Conservation (phyloP, 1,140 invertebrate genomes). For the Coenobita brevimanus region DNA sequence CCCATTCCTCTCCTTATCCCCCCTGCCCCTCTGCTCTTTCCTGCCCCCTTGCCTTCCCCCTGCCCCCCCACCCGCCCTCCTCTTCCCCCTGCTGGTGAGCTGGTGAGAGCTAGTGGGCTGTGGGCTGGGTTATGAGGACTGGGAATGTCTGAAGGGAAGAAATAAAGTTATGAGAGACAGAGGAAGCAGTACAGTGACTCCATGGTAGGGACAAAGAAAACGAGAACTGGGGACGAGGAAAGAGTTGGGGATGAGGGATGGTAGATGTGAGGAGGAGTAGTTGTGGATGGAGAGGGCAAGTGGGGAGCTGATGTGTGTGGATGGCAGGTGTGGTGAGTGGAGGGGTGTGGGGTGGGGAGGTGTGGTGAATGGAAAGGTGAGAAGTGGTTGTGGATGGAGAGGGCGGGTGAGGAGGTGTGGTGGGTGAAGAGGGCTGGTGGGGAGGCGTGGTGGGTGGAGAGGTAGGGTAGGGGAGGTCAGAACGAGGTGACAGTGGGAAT, state of each 20-base stretch:
- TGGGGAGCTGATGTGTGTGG: neutral
- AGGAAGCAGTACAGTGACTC: neutral
- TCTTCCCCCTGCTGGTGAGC: neutral
- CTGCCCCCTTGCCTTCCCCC: neutral
- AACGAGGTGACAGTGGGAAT: neutral
- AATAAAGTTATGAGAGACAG: neutral
- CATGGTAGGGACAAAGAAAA: neutral
- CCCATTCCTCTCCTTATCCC: neutral
- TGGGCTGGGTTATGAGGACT: neutral
- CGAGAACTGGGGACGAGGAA: neutral
- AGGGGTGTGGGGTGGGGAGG: neutral
- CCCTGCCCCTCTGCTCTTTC: neutral
- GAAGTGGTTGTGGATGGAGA: neutral
- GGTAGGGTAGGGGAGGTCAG: neutral
- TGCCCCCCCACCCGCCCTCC: neutral
- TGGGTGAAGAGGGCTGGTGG: neutral
- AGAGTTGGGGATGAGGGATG: neutral
- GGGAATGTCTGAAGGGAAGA: neutral
- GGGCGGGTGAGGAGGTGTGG: neutral
- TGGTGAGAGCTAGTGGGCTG: constrained; percentile 6
- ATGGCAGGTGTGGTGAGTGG: neutral
- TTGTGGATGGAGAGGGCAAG: neutral
- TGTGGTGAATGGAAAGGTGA: neutral
- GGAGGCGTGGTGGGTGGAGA: neutral
- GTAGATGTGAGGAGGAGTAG: neutral